Base-by-base conservation (phyloP, 2,888 invertebrate species). In the Acronicta aceris region DNA sequence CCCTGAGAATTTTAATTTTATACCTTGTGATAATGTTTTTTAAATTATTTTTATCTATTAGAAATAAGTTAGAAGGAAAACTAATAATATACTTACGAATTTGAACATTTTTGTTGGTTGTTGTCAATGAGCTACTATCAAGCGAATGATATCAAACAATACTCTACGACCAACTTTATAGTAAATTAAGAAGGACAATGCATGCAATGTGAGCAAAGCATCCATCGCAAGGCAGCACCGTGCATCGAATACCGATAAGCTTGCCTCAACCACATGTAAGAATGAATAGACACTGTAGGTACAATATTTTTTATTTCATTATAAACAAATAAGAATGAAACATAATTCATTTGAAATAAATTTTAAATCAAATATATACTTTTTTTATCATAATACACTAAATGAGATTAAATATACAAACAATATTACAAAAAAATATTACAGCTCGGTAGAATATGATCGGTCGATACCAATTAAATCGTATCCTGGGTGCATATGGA, bases 31-130 rank as follows among this genome's bases (percentile, higher is more conserved):
- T 9, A 30, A 2, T 30, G 30, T 9, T 1, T 27, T 21, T 27
- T 30, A 9, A 30, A 30, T 30, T 30, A 30, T 9, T 30, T 1
- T 30, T 30, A 30, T 27, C 27, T 6, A 27, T 27, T 7, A 27
- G n/a, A 5, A 27, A 27, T 25, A 2, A 25, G 25, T 25, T 25
- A 25, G 7, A 30, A 9, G 3, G 2, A 30, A 7, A 36, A 36
- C 0, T 0, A 36, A 36, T 36, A 38, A 1, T 13, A 40, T 40
- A 81, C 83, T 84, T 61, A 88, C 87, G 60, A 84, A 65, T 82
- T 89, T 89, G 71, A 87, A 87, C 88, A 88, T 89, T 1, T 72
- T 77, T 87, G 69, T 21, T 66, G 59, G 59, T 52, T 74, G 62
- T 71, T 70, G 57, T 72, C 67, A 81, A 71, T 59, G 59, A 74